Evolutionary conservation across 2,113 vertebrate species (phyloP).

Genomic region (Piaya cayana): DNA sequence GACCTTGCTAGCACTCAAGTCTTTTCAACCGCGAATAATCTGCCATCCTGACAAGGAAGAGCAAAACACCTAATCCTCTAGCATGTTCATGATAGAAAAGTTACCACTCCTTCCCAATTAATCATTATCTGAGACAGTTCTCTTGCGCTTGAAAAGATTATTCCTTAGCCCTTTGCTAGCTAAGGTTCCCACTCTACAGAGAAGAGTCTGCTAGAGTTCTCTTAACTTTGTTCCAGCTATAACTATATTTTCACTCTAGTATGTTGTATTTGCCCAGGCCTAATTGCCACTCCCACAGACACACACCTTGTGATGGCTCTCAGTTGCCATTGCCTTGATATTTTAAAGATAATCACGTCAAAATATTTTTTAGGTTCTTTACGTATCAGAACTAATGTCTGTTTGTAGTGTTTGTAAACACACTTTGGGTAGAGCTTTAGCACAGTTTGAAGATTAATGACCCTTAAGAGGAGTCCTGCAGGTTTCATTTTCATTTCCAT

Average conservation of each 20-base stretch:
- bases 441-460: slow-evolving; percentile 35
- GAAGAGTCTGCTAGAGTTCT: background rate
- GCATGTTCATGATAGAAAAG: slow-evolving; percentile 41
- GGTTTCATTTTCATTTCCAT: slow-evolving; percentile 33
- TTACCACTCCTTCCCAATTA: slow-evolving; percentile 53
- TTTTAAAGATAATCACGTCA: background rate
- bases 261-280: background rate
- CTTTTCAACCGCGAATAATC: slow-evolving; percentile 69
- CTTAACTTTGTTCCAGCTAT: background rate
- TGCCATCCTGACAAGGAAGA: slow-evolving; percentile 40
- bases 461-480: slow-evolving; percentile 15
- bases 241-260: background rate
- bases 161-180: background rate
- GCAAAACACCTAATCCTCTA: slow-evolving; percentile 45
- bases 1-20: slow-evolving; percentile 58
- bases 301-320: background rate
- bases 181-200: background rate
- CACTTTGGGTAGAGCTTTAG: background rate
- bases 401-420: background rate
- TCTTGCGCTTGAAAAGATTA: background rate
- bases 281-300: background rate
- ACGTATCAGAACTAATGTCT: background rate
- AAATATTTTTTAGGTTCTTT: background rate
- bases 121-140: slow-evolving; percentile 46
- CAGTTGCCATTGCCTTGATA: background rate